Evolutionary conservation across 1,140 invertebrate genomes (phyloP).

Genomic region (Octopus bimaculoides): DNA sequence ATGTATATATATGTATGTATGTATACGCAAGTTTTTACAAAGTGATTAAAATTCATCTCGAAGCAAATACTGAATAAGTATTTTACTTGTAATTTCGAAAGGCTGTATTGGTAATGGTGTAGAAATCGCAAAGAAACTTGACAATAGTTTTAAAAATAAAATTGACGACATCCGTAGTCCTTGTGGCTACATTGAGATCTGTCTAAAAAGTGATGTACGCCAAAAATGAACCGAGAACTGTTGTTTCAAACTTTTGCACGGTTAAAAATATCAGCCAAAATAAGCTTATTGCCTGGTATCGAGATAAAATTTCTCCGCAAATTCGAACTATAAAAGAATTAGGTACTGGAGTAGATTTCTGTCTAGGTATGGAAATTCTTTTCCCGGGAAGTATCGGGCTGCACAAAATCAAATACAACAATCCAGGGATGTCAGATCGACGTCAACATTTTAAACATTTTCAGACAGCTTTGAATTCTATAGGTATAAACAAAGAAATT

Average conservation of each 20-base stretch:
- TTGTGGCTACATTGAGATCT: too few relatives aligned
- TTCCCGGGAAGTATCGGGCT: not conserved
- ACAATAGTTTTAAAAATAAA: too few relatives aligned
- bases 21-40: too few relatives aligned
- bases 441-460: not conserved
- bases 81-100: too few relatives aligned
- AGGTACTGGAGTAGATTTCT: not conserved
- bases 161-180: too few relatives aligned
- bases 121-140: too few relatives aligned
- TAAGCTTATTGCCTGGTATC: not conserved
- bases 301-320: not conserved
- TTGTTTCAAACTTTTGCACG: not conserved
- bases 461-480: not conserved
- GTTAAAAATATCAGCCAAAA: not conserved
- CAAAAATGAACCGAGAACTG: too few relatives aligned
- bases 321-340: not conserved
- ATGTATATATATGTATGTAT: too few relatives aligned
- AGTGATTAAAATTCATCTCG: too few relatives aligned
- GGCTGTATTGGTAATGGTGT: too few relatives aligned
- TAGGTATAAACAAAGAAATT: not conserved
- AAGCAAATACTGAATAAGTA: too few relatives aligned
- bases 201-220: too few relatives aligned
- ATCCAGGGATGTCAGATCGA: not conserved
- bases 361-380: not conserved
- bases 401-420: not conserved